phyloP scores from a whole-genome alignment of 2,113 vertebrate species.

The Erythrolamprus reginae region DNA sequence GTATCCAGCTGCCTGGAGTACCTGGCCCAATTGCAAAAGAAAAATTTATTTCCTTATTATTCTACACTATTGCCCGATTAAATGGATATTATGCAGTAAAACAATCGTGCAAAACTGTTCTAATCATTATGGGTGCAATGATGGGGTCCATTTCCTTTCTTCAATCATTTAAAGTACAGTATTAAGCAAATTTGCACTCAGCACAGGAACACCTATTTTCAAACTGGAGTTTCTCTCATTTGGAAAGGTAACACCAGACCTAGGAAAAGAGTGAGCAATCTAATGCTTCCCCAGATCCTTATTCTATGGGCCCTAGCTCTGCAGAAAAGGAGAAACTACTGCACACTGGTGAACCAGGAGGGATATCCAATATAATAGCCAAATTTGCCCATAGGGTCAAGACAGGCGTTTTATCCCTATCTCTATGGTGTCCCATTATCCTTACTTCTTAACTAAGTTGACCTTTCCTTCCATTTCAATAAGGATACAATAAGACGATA shows the following conservation, averaged over 20 bases:
- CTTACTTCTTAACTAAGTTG: neutral
- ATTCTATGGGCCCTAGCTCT: neutral
- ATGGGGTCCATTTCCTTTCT: constrained; percentile 24
- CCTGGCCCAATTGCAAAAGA: constrained; percentile 23
- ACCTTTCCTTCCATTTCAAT: neutral
- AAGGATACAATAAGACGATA: neutral
- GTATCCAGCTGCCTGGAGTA: constrained; percentile 7
- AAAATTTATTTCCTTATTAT: constrained; percentile 21
- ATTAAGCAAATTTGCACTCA: constrained; percentile 23
- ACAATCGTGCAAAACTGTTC: constrained; percentile 22
- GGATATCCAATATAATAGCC: neutral
- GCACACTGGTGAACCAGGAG: neutral
- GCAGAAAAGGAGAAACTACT: neutral
- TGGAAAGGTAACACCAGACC: neutral
- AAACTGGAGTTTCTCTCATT: neutral
- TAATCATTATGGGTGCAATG: constrained; percentile 15
- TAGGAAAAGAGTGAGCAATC: neutral
- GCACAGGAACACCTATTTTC: neutral
- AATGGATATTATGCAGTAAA: neutral
- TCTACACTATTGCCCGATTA: neutral
- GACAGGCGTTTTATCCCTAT: no score
- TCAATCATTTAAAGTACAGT: neutral
- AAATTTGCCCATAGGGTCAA: neutral
- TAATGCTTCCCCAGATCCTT: neutral
- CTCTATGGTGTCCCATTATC: neutral